These are phyloP conservation scores for Papilio protenor DNA, from an alignment of 2,888 invertebrate species.

Conservation along the genomic window DNA sequence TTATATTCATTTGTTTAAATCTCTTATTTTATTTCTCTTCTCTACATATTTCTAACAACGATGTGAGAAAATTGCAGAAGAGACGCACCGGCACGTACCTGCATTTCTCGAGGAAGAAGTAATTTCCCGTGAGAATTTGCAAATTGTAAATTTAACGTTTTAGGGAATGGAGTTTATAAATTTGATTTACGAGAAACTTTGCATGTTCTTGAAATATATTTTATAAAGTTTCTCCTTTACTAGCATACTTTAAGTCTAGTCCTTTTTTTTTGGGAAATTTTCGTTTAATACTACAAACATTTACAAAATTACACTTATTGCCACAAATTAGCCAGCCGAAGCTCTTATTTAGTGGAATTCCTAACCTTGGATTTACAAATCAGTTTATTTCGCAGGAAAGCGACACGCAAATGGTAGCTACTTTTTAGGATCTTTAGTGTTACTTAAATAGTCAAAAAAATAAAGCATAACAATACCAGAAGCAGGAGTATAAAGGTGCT, in stretches of 20 bases:
- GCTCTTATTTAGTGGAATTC: too few relatives aligned
- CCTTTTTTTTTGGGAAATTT: neutral
- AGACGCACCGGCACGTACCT: conserved; percentile 27
- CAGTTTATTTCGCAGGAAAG: neutral
- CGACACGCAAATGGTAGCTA: neutral
- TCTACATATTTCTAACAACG: neutral
- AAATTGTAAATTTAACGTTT: conserved; percentile 22
- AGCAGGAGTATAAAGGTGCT: too few relatives aligned
- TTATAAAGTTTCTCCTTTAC: neutral
- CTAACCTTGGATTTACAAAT: too few relatives aligned
- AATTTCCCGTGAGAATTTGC: conserved; percentile 30
- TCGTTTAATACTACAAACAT: neutral
- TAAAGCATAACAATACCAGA: too few relatives aligned
- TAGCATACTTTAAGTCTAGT: neutral
- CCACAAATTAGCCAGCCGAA: neutral
- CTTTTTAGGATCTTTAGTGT: too few relatives aligned
- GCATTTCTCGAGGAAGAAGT: conserved; percentile 26
- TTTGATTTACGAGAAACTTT: neutral
- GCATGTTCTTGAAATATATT: neutral
- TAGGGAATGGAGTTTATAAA: conserved; percentile 9
- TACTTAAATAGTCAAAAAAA: too few relatives aligned
- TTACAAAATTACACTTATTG: too few relatives aligned
- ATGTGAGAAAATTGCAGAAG: conserved; percentile 13
- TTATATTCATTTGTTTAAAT: too few relatives aligned
- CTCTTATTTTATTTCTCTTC: neutral